These are phyloP conservation scores for Epistrophe grossulariae DNA, from an alignment of 2,888 invertebrate species.

Conservation along the genomic window DNA sequence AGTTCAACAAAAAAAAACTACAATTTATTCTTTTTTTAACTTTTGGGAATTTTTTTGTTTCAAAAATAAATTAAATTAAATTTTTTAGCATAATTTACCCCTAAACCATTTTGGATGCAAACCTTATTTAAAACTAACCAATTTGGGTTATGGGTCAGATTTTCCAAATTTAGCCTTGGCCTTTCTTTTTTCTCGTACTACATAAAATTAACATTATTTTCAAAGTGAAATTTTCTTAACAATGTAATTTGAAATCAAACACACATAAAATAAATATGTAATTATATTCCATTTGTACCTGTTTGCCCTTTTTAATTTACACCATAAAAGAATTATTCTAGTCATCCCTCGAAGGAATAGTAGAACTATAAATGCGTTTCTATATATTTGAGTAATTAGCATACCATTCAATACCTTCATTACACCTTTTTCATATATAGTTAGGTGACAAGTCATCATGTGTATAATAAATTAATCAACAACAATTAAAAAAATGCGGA, in stretches of 20 bases:
- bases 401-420: constrained; percentile 42
- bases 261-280: too few relatives aligned
- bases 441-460: constrained; percentile 32
- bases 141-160: not conserved
- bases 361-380: not conserved
- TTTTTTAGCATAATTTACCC: too few relatives aligned
- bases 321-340: not conserved
- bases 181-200: not conserved
- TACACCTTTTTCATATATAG: constrained; percentile 35
- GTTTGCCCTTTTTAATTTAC: not conserved
- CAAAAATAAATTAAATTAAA: too few relatives aligned
- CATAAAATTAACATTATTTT: not conserved
- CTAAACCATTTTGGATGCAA: too few relatives aligned
- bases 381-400: constrained; percentile 38
- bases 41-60: too few relatives aligned
- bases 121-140: too few relatives aligned
- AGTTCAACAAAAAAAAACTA: too few relatives aligned
- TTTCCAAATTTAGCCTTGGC: not conserved
- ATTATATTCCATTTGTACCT: not conserved
- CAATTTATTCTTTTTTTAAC: too few relatives aligned
- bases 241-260: not conserved
- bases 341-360: not conserved
- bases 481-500: constrained; percentile 71
- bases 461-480: constrained; percentile 52
- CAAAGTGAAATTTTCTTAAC: not conserved